These are phyloP conservation scores for Polyommatus icarus DNA, from an alignment of 2,888 invertebrate species.

Conservation along the genomic window DNA sequence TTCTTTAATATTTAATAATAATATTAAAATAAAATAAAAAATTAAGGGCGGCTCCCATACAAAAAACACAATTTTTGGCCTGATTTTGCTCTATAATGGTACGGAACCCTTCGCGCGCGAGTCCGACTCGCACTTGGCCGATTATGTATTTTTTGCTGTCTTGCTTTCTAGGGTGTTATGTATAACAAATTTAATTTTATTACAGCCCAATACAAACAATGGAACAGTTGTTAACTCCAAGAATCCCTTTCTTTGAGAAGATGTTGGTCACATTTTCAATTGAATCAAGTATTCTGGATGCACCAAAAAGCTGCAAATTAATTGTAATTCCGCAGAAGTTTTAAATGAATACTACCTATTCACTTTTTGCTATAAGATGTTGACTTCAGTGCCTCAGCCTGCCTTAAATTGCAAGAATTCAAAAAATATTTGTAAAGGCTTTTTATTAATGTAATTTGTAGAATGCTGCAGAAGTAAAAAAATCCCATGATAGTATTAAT, in stretches of 20 bases:
- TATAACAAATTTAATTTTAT: constrained; percentile 41
- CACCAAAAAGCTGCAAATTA: constrained; percentile 72
- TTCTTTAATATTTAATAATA: no score
- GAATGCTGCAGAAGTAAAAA: constrained; percentile 43
- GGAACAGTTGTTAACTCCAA: constrained; percentile 67
- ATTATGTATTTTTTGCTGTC: no score
- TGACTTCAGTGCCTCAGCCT: constrained; percentile 67
- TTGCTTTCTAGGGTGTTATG: no score
- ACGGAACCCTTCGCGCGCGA: no score
- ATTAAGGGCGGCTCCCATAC: no score
- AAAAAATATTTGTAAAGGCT: constrained; percentile 46
- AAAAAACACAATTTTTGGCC: no score
- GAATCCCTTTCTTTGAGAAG: constrained; percentile 73
- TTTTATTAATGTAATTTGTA: constrained; percentile 43
- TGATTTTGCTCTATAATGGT: no score
- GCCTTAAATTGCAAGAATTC: constrained; percentile 58
- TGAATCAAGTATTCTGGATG: constrained; percentile 65
- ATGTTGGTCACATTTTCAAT: constrained; percentile 44
- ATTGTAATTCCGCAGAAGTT: constrained; percentile 47
- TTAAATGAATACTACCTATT: constrained; percentile 27
- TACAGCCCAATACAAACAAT: constrained; percentile 65
- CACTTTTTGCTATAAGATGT: constrained; percentile 49
- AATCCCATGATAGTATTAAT: constrained; percentile 28
- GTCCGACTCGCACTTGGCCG: no score
- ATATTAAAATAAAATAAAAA: no score